phyloP scores from a whole-genome alignment of 2,113 vertebrate species.

The Etheostoma cragini region DNA sequence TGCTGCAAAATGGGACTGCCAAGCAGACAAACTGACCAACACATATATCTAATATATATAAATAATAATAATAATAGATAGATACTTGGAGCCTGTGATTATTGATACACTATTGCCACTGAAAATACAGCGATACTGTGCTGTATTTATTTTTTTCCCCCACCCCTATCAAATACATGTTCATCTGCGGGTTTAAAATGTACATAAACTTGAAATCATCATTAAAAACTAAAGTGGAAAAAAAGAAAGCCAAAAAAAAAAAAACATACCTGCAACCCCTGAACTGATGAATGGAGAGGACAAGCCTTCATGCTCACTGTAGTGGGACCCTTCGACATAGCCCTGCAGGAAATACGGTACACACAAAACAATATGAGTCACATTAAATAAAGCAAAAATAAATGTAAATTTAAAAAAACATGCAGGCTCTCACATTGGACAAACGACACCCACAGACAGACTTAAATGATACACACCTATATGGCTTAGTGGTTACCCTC shows the following conservation, averaged over 20 bases:
- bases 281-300: conserved; percentile 92
- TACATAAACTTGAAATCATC: too few relatives aligned
- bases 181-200: too few relatives aligned
- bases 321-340: conserved; percentile 91
- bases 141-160: too few relatives aligned
- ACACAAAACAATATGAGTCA: neutral
- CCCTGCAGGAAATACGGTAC: conserved; percentile 77
- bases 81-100: too few relatives aligned
- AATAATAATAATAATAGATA: too few relatives aligned
- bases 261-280: conserved; percentile 89
- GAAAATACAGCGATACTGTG: too few relatives aligned
- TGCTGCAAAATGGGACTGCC: too few relatives aligned
- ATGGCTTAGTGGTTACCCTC: conserved; percentile 50
- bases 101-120: too few relatives aligned
- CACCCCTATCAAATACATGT: too few relatives aligned
- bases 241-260: neutral
- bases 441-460: conserved; percentile 6
- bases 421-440: neutral
- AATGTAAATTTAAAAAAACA: neutral
- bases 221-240: too few relatives aligned
- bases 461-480: conserved; percentile 36
- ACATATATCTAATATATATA: too few relatives aligned
- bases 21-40: too few relatives aligned
- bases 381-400: neutral
- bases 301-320: conserved; percentile 89